Percentiles rank a stretch among this genome's conserved stretches.
phyloP scores from a whole-genome alignment of 2,797 vertebrate species.

The Sebastolobus altivelis region DNA sequence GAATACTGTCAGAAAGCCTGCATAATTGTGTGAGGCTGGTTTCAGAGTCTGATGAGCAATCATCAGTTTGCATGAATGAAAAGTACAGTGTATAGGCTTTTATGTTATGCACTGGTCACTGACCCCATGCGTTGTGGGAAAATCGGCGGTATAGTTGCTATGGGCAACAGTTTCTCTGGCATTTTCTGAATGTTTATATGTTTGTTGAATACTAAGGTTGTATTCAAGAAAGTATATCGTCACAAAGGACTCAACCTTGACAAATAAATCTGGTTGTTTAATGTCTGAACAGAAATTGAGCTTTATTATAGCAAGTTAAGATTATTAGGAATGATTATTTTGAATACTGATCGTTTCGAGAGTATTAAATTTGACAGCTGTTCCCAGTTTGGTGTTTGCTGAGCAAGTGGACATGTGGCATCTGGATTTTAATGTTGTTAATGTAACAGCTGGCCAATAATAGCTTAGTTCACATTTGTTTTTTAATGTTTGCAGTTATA shows the following conservation, averaged over 20 bases:
- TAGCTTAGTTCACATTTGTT: neutral
- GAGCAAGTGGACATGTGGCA: neutral
- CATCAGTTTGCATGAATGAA: slow-evolving; percentile 20
- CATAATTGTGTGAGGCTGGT: slow-evolving; percentile 44
- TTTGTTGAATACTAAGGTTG: neutral
- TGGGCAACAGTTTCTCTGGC: neutral
- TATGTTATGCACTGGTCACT: neutral
- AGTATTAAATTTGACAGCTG: slow-evolving; percentile 1
- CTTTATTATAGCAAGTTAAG: neutral
- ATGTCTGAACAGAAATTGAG: neutral
- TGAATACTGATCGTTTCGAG: neutral
- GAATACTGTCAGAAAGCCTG: slow-evolving; percentile 38
- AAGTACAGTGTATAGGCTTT: neutral
- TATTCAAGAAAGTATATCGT: neutral
- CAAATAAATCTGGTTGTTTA: neutral
- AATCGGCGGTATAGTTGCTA: neutral
- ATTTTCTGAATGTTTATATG: neutral
- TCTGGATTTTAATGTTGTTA: neutral
- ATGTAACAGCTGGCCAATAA: neutral
- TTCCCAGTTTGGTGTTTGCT: neutral
- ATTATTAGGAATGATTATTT: neutral
- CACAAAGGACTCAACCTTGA: neutral
- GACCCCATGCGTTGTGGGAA: neutral
- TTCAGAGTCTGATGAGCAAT: slow-evolving; percentile 43
- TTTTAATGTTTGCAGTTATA: neutral